Conservation (phyloP, 2,113 vertebrate genomes). For the Labeo rohita region DNA sequence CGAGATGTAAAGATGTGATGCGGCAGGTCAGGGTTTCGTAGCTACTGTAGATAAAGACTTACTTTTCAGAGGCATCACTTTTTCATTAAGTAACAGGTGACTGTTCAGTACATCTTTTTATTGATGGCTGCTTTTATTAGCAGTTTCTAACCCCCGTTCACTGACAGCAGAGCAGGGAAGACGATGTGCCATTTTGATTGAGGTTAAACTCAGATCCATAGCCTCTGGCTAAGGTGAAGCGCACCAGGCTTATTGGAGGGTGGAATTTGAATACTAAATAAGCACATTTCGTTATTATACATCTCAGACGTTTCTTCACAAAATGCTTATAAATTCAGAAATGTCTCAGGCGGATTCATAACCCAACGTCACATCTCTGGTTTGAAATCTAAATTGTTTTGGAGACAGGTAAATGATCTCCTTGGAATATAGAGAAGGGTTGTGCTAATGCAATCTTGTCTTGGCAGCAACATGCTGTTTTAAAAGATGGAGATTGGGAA, state of each 20-base stretch:
- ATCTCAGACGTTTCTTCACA: not conserved
- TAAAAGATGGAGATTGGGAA: not conserved
- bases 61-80: not conserved
- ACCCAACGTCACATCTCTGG: conserved; percentile 12
- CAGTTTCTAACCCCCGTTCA: not conserved
- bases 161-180: not conserved
- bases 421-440: not conserved
- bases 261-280: not conserved
- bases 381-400: conserved; percentile 27
- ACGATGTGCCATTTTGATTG: not conserved
- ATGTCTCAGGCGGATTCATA: conserved; percentile 15
- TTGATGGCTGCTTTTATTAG: not conserved
- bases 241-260: not conserved
- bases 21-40: not conserved
- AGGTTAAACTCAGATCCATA: not conserved
- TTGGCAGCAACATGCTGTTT: not conserved
- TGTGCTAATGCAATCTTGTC: not conserved
- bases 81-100: not conserved
- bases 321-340: conserved; percentile 23
- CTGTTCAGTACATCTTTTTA: not conserved
- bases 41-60: not conserved
- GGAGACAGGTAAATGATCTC: conserved; percentile 20
- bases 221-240: not conserved
- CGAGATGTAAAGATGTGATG: not conserved
- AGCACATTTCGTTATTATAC: not conserved